Conservation (phyloP, 2,113 vertebrate species). For the Chunga burmeisteri region DNA sequence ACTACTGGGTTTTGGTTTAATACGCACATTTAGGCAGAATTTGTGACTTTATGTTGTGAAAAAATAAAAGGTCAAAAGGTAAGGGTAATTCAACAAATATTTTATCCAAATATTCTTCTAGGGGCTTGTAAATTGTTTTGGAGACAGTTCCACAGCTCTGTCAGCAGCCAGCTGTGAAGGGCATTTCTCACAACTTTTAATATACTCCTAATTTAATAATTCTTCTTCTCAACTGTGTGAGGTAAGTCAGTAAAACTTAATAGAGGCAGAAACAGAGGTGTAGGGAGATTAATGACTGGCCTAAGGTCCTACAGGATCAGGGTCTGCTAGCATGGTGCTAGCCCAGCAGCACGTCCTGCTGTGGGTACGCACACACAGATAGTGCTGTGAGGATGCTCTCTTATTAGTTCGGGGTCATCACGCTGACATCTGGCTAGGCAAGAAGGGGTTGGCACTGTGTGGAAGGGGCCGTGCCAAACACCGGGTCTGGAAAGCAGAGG, state of each 20-base stretch:
- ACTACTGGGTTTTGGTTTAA: not conserved
- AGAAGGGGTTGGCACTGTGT: not conserved
- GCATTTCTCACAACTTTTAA: not conserved
- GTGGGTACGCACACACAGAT: not conserved
- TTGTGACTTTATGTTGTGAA: not conserved
- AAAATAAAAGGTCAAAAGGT: not conserved
- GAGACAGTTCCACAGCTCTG: not conserved
- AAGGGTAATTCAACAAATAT: not conserved
- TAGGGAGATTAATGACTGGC: not conserved
- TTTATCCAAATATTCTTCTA: not conserved
- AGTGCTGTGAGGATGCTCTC: not conserved
- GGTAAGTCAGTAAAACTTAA: not conserved
- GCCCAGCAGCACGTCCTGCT: not conserved
- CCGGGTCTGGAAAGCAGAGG: rapidly evolving
- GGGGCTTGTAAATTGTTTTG: not conserved
- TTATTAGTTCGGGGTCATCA: rapidly evolving
- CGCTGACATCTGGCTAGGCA: not conserved
- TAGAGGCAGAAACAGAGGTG: not conserved
- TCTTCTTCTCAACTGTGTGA: not conserved
- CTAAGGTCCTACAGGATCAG: not conserved
- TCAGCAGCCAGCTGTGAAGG: not conserved
- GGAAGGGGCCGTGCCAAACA: not conserved
- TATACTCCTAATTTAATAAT: not conserved
- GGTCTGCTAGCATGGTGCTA: not conserved
- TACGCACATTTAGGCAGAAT: not conserved